Base-by-base conservation (phyloP, 2,797 vertebrate species). In the Anisognathus igniventris region DNA sequence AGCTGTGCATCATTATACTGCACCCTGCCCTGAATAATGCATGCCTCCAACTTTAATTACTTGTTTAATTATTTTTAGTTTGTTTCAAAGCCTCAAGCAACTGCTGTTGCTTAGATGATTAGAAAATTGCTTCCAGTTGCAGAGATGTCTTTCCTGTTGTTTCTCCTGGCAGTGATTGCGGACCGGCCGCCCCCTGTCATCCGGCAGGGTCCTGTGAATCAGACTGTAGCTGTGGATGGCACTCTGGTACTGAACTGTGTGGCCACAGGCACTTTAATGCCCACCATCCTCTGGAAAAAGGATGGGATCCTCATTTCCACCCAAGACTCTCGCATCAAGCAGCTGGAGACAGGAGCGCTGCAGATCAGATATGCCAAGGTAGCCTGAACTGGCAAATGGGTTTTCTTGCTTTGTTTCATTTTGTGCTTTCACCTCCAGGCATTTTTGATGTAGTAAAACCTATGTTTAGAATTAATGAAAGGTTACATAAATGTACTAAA, bases 281-380 rank as follows among this genome's bases (percentile, higher is more conserved):
- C 99, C 94, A 99, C 99, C 71, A 98, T 99, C 96, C 98, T 99
- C 94, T 99, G 99, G 99, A 98, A 98, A 84, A 99, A 99, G 88
- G 99, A 99, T 39, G 98, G 99, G 3, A 97, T 98, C 58, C 97
- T 99, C 53, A 95, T 99, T 93, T 99, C 99, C 85, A 99, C 98
- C 25, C 99, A 99, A 47, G 99, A 99, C 97, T 99, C 99, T 56
- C 98, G 99, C 62, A 98, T 99, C 96, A 99, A 99, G 95, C 99
- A 99, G 95, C 95, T 99, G 94, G 99, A 99, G 93, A 98, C 98
- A 0, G 99, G 99, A 9, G 97, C 98, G 0, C 96, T 99, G 75
- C 99, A 99, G 98, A 99, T 99, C 90, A 98, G 99, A 95, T 99
- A 99, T 9, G 98, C 98, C 77, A 99, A 99, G 99, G 99, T 99